A percentile compares a stretch with the other conserved stretches of the same genome.
Evolutionary conservation across 2,113 vertebrate genomes (phyloP).

Genomic region (Haemorhous mexicanus): DNA sequence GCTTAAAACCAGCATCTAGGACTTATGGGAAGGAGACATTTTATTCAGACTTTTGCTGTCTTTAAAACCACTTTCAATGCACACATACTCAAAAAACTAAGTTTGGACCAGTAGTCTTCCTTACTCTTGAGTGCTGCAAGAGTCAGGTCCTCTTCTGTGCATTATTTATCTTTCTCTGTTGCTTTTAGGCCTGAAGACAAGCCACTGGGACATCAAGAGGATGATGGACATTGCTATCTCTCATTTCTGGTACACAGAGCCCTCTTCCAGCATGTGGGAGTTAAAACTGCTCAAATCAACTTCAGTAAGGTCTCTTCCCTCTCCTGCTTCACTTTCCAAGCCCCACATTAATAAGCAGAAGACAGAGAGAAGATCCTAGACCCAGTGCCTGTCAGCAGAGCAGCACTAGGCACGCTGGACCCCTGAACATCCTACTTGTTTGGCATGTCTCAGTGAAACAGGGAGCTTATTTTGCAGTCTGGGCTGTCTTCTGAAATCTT

Average conservation of each 20-base stretch:
- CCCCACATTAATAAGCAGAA: neutral
- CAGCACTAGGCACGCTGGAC: neutral
- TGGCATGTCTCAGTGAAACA: neutral
- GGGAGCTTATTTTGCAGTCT: neutral
- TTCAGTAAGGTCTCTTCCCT: neutral
- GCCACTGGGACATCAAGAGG: neutral
- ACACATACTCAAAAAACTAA: neutral
- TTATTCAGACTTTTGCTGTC: neutral
- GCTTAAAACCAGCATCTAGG: neutral
- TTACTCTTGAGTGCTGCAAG: neutral
- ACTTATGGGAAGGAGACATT: neutral
- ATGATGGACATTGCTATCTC: neutral
- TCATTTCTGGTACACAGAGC: neutral
- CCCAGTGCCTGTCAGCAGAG: neutral
- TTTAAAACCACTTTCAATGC: neutral
- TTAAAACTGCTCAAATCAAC: neutral
- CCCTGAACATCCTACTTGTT: neutral
- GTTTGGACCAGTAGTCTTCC: neutral
- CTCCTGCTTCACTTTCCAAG: neutral
- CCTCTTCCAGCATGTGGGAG: neutral
- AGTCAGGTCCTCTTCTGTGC: neutral
- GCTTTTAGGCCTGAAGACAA: neutral
- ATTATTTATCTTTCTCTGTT: neutral
- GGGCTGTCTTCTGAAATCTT: neutral
- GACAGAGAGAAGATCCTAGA: neutral